phyloP scores from a whole-genome alignment of 2,113 vertebrate genomes.

The Lutjanus erythropterus region DNA sequence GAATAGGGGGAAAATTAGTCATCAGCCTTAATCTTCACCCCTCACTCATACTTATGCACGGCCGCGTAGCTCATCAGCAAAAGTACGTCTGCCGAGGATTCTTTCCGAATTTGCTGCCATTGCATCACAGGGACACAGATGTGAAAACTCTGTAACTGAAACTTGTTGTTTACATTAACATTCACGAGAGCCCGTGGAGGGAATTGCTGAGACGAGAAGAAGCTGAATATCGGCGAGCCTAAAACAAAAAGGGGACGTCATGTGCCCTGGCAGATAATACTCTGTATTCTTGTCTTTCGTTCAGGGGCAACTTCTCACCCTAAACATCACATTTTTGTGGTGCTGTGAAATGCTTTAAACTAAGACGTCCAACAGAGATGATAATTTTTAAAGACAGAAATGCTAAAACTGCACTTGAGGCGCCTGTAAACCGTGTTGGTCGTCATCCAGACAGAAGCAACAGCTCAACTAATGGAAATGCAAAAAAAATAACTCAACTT shows the following conservation, averaged over 20 bases:
- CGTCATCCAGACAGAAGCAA: neutral
- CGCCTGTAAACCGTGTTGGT: neutral
- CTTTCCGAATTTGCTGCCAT: slow-evolving; percentile 15
- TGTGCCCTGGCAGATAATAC: slow-evolving; percentile 18
- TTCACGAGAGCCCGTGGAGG: neutral
- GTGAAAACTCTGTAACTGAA: slow-evolving; percentile 20
- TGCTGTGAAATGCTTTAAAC: neutral
- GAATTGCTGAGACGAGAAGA: slow-evolving; percentile 15
- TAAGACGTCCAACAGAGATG: neutral
- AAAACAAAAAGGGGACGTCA: slow-evolving; percentile 10
- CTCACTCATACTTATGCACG: neutral
- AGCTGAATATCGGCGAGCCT: neutral
- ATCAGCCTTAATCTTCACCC: slow-evolving; percentile 29
- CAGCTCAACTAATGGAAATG: neutral
- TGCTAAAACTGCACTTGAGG: neutral
- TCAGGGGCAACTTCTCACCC: neutral
- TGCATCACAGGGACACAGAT: slow-evolving; percentile 17
- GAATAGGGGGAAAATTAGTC: slow-evolving; percentile 24
- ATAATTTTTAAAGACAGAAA: neutral
- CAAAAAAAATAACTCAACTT: neutral
- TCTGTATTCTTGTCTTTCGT: slow-evolving; percentile 8
- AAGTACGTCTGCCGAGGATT: slow-evolving; percentile 20
- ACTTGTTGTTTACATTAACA: slow-evolving; percentile 28
- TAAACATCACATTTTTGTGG: neutral
- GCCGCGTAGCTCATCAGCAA: slow-evolving; percentile 28